phyloP scores from a whole-genome alignment of 2,797 vertebrate genomes.

The Rhyacichthys aspro region DNA sequence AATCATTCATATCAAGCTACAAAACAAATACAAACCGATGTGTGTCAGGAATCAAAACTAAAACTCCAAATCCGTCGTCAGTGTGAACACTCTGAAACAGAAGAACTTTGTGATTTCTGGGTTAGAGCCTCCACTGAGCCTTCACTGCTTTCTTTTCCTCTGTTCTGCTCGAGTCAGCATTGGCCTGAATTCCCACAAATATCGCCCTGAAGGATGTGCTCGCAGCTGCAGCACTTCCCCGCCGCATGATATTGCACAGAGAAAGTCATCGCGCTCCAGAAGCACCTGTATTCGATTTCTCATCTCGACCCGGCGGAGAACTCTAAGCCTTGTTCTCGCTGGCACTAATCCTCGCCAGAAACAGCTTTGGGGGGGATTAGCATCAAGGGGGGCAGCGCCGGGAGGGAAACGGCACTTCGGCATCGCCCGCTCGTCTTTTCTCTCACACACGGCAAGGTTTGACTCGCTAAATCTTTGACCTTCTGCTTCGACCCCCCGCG shows the following conservation, averaged over 20 bases:
- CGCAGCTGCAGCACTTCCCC: constrained; percentile 56
- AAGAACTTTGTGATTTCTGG: constrained; percentile 54
- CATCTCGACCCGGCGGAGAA: constrained; percentile 70
- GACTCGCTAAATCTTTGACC: constrained; percentile 54
- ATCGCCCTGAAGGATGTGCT: constrained; percentile 68
- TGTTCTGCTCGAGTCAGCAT: constrained; percentile 72
- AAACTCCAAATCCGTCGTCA: too few species aligned
- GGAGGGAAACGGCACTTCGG: constrained; percentile 36
- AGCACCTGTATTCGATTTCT: constrained; percentile 80
- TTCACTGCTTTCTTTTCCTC: constrained; percentile 43
- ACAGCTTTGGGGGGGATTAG: constrained; percentile 81
- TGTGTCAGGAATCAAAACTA: too few species aligned
- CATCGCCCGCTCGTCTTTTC: constrained; percentile 23
- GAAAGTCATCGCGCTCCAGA: constrained; percentile 66
- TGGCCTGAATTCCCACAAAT: constrained; percentile 75
- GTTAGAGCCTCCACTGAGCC: constrained; percentile 55
- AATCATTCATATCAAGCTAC: too few species aligned
- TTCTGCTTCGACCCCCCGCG: constrained; percentile 36
- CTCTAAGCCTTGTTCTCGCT: constrained; percentile 78
- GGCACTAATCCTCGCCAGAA: constrained; percentile 79
- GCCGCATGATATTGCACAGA: constrained; percentile 57
- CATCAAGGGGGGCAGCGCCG: constrained; percentile 69
- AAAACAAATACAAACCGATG: too few species aligned
- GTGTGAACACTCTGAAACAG: not conserved
- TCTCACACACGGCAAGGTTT: constrained; percentile 33